Base-by-base conservation (phyloP, 2,888 invertebrate genomes). In the Hypomecis atomaria region DNA sequence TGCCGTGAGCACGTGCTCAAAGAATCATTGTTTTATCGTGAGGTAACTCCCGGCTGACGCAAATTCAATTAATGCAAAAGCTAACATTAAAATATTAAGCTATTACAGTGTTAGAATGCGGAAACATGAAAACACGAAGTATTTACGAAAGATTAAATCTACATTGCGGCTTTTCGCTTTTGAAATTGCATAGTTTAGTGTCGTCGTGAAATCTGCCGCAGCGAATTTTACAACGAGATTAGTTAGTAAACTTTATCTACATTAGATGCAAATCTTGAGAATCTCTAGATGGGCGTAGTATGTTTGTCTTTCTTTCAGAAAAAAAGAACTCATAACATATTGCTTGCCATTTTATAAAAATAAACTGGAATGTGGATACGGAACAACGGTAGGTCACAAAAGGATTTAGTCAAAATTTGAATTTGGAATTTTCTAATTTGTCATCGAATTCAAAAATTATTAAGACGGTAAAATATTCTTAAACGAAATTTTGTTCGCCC, bases 1-100 rank as follows among this genome's bases (percentile, higher is more conserved):
- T 65, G 48, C 65, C 60, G 65, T 10, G 58, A 65, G 69, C 79
- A 82, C 77, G 79, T 80, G 75, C 65, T 71, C 44, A 45, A 56
- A 49, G 6, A 56, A 11, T 50, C 48, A 62, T 59, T 67, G 72
- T 73, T 71, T 75, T 70, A 71, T 44, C 63, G 52, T 55, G 47
- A 66, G 34, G 59, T 65, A 67, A 56, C 56, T 67, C 47, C 59
- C 62, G 66, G 66, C 57, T 64, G 63, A 60, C 59, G 65, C 45
- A 62, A 64, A 62, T 57, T 57, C 53, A 60, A 65, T 65, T 52
- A 60, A 57, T 53, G 48, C 64, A 57, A 57, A 48, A 58, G 38
- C 52, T 49, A 48, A 58, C 34, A 58, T 61, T 61, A 47, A 56
- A 65, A 48, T 59, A 36, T 47, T 37, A 47, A 42, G 37, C 33